These are phyloP conservation scores for Stramonita haemastoma DNA, from an alignment of 2,888 invertebrate species.

Conservation along the genomic window DNA sequence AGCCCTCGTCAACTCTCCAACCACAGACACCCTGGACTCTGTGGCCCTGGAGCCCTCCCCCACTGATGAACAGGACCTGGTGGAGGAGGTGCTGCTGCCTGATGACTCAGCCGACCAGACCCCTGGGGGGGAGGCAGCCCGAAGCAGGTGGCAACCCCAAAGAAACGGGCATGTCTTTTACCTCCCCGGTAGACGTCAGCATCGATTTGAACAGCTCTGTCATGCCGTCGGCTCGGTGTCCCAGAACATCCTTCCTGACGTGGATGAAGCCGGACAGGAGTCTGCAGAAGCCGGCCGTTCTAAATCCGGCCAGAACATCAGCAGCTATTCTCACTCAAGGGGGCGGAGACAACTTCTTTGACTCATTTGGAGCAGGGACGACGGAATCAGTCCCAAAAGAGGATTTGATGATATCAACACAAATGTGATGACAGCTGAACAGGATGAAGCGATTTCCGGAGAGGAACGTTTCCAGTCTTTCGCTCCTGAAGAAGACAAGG, in stretches of 20 bases:
- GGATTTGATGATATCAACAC: neutral
- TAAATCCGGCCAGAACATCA: conserved; percentile 48
- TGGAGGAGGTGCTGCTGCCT: neutral
- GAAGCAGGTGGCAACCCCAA: neutral
- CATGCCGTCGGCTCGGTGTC: conserved; percentile 4
- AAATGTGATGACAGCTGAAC: neutral
- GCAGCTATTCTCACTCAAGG: conserved; percentile 65
- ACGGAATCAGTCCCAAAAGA: conserved; percentile 19
- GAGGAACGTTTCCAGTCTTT: conserved; percentile 39
- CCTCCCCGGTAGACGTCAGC: conserved; percentile 13
- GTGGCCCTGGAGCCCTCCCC: conserved; percentile 66
- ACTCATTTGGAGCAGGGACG: conserved; percentile 49
- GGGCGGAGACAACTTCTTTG: conserved; percentile 61
- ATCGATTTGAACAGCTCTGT: conserved; percentile 36
- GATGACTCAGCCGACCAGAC: neutral
- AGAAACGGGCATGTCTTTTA: conserved; percentile 28
- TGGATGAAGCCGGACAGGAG: neutral
- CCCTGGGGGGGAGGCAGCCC: neutral
- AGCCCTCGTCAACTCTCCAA: conserved; percentile 65
- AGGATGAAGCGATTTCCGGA: neutral
- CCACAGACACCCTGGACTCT: conserved; percentile 71
- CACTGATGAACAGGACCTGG: conserved; percentile 53
- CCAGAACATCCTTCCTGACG: neutral
- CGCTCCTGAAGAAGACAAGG: conserved; percentile 43
- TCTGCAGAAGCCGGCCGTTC: neutral